Percentiles rank a stretch among this genome's conserved stretches.
Conservation (phyloP, 2,888 invertebrate species). For the Philereme vetulata region DNA sequence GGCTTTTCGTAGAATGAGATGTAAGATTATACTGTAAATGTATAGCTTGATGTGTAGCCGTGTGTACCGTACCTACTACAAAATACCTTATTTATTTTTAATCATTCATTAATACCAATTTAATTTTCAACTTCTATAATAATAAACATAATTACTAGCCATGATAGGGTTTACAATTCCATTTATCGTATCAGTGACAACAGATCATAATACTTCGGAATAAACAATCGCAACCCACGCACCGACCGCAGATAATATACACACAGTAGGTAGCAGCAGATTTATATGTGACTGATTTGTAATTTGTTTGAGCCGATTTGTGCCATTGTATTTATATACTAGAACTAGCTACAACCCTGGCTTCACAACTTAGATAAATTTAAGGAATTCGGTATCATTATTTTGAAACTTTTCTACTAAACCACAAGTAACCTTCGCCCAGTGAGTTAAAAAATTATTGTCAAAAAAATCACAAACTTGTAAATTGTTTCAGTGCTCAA, state of each 20-base stretch:
- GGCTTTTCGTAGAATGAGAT: no score
- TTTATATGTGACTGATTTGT: constrained; percentile 44
- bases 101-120: no score
- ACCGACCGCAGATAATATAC: constrained; percentile 34
- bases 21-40: no score
- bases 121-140: not conserved
- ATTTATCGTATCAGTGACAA: constrained; percentile 27
- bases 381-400: no score
- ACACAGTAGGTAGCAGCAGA: constrained; percentile 29
- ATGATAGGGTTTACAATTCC: constrained; percentile 11
- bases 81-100: no score
- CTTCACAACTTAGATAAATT: not conserved
- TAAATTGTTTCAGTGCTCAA: no score
- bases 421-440: no score
- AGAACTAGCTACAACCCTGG: not conserved
- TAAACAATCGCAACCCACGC: constrained; percentile 40
- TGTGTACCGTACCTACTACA: no score
- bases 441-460: no score
- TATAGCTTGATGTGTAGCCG: no score
- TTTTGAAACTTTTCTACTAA: no score
- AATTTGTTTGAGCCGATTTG: constrained; percentile 37
- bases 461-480: no score
- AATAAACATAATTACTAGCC: constrained; percentile 18
- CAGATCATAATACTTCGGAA: constrained; percentile 33
- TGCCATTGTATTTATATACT: constrained; percentile 14